Conservation (phyloP, 2,888 invertebrate genomes). For the Cactoblastis cactorum region DNA sequence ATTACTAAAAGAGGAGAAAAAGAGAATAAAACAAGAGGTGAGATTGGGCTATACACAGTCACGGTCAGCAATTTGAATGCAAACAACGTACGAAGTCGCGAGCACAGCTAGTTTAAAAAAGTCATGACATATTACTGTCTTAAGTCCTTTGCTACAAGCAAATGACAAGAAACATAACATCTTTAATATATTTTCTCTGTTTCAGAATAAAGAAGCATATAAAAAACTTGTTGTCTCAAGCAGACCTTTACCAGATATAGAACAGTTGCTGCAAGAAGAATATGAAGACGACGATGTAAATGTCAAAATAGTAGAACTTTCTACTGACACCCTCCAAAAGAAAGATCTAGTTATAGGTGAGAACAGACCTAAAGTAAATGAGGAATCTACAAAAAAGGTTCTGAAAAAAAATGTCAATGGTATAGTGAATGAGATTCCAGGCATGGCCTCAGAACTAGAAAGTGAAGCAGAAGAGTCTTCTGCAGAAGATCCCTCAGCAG, state of each 20-base stretch:
- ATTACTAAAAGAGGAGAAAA: constrained; percentile 86
- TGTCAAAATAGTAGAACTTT: constrained; percentile 87
- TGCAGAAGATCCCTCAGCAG: constrained; percentile 30
- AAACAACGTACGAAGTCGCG: no score
- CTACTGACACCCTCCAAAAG: constrained; percentile 84
- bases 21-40: constrained; percentile 86
- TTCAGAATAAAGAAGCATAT: constrained; percentile 83
- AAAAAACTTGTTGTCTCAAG: constrained; percentile 86
- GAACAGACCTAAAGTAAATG: constrained; percentile 71
- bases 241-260: constrained; percentile 84
- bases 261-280: constrained; percentile 83
- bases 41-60: neutral
- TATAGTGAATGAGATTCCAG: constrained; percentile 41
- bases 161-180: no score
- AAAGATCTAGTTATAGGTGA: constrained; percentile 86
- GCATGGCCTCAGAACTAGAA: constrained; percentile 61
- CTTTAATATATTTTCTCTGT: constrained; percentile 23
- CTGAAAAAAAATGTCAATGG: constrained; percentile 36
- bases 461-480: constrained; percentile 41
- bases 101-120: no score
- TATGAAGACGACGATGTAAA: constrained; percentile 88
- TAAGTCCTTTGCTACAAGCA: no score
- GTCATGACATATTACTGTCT: no score
- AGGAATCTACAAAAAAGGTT: constrained; percentile 30
- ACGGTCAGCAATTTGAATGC: no score